Percentiles rank a stretch among this genome's conserved stretches.
Evolutionary conservation across 2,113 vertebrate genomes (phyloP).

Genomic region (Protobothrops mucrosquamatus): DNA sequence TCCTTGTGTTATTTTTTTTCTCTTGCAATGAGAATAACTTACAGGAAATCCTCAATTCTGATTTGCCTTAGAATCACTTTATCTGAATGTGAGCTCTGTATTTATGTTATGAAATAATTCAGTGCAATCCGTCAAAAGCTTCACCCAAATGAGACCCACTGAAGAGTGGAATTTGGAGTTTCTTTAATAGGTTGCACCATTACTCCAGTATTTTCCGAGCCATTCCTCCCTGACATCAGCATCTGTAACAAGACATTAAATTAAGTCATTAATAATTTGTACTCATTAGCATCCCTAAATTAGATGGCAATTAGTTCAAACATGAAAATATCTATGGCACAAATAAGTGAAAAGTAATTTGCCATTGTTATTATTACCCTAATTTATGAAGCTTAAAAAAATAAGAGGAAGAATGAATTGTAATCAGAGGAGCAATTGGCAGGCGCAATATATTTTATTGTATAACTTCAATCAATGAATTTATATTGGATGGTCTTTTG

Average conservation of each 20-base stretch:
- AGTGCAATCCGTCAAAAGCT: rapidly evolving
- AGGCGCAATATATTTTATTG: not conserved
- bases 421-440: not conserved
- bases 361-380: not conserved
- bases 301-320: conserved; percentile 27
- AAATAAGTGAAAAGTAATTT: conserved; percentile 21
- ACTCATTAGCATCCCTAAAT: conserved; percentile 13
- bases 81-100: not conserved
- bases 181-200: not conserved
- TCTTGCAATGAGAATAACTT: not conserved
- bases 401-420: not conserved
- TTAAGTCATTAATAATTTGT: conserved; percentile 38
- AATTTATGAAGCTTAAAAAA: not conserved
- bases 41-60: not conserved
- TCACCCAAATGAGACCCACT: not conserved
- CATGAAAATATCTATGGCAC: conserved; percentile 11
- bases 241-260: conserved; percentile 33
- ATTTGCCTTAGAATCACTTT: not conserved
- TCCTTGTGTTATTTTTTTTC: not conserved
- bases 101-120: not conserved
- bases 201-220: not conserved
- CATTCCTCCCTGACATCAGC: not conserved
- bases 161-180: conserved; percentile 2
- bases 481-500: rapidly evolving
- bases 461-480: rapidly evolving